These are phyloP conservation scores for Sciurus carolinensis DNA, from an alignment of 2,797 vertebrate genomes.

Conservation along the genomic window DNA sequence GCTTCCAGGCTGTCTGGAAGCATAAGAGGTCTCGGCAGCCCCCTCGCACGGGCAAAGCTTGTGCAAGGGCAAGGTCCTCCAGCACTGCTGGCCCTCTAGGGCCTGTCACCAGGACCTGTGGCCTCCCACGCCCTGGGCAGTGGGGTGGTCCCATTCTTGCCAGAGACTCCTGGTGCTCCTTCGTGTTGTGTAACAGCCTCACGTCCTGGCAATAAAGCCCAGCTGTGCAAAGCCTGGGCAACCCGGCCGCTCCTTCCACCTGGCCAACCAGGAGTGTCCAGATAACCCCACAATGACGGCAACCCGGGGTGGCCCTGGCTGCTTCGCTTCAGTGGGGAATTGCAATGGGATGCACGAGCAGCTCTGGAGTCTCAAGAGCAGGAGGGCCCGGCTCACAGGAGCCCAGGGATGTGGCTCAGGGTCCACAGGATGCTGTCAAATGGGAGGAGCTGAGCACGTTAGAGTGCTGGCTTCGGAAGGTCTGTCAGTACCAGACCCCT, in stretches of 20 bases:
- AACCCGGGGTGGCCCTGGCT: rapidly evolving
- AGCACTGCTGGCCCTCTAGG: rapidly evolving
- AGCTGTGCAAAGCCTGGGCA: rapidly evolving
- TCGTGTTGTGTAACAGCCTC: background rate
- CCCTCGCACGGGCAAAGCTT: rapidly evolving
- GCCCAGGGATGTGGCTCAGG: rapidly evolving
- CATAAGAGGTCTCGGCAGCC: rapidly evolving
- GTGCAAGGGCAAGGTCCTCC: too few species aligned
- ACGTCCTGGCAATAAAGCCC: background rate
- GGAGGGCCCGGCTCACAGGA: rapidly evolving
- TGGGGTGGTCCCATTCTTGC: background rate
- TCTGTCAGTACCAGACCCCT: rapidly evolving
- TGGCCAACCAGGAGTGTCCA: rapidly evolving
- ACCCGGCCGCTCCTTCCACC: background rate
- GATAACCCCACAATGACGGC: rapidly evolving
- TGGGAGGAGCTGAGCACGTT: rapidly evolving
- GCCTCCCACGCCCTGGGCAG: rapidly evolving
- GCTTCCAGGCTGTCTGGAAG: rapidly evolving
- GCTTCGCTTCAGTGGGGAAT: rapidly evolving
- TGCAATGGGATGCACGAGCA: rapidly evolving
- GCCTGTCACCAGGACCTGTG: rapidly evolving
- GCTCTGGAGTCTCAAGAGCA: background rate
- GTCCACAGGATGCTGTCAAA: background rate
- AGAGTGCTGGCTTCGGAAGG: too few species aligned
- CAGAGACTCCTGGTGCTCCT: background rate